A percentile compares a stretch with the other conserved stretches of the same genome.
These are phyloP conservation scores for Diploscapter pachys DNA, from an alignment of 1,140 invertebrate genomes.

Conservation along the genomic window DNA sequence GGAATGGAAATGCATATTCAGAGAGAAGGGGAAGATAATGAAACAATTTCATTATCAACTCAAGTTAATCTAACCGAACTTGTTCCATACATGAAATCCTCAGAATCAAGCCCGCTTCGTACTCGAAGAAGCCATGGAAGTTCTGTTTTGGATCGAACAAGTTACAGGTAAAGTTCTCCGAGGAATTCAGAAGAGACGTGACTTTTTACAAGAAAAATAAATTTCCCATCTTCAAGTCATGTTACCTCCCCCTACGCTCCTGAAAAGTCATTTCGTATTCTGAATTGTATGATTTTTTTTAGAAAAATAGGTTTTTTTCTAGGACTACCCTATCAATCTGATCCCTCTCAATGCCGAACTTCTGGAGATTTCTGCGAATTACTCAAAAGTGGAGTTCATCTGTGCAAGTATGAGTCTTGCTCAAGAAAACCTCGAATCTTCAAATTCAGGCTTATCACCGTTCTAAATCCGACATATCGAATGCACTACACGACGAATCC, in stretches of 20 bases:
- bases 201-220: too few species aligned
- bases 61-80: neutral
- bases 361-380: conserved; percentile 63
- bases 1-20: neutral
- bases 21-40: neutral
- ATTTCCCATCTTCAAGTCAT: too few species aligned
- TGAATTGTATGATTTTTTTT: too few species aligned
- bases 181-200: conserved; percentile 1
- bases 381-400: conserved; percentile 64
- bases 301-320: too few species aligned
- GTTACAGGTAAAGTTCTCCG: conserved; percentile 61
- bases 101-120: conserved; percentile 66
- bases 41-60: neutral
- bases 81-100: conserved; percentile 10
- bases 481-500: conserved; percentile 49
- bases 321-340: conserved; percentile 8
- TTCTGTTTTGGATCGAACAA: conserved; percentile 62
- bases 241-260: too few species aligned
- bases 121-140: conserved; percentile 63
- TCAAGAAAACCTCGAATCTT: too few species aligned
- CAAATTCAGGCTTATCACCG: conserved; percentile 12
- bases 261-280: too few species aligned
- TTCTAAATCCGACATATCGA: conserved; percentile 27
- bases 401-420: conserved; percentile 63
- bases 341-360: conserved; percentile 58